A percentile compares a stretch with the other conserved stretches of the same genome.
Conservation (phyloP, 1,140 invertebrate species). For the Vanessa tameamea region DNA sequence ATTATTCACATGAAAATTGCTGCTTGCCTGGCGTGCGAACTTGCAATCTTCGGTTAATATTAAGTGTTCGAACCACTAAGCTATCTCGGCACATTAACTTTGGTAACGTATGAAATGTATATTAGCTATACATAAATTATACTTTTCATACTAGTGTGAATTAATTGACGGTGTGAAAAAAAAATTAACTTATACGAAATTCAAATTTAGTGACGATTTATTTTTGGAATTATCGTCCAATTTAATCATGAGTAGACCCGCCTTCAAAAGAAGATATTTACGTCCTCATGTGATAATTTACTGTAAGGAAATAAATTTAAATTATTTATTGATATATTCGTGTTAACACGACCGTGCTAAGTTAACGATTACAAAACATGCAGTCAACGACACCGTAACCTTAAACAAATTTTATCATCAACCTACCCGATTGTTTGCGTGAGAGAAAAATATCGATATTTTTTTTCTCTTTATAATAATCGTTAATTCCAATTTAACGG, state of each 20-base stretch:
- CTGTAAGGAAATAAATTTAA: constrained; percentile 16
- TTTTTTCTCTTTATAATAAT: not conserved
- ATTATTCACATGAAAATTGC: too few relatives aligned
- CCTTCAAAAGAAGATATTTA: not conserved
- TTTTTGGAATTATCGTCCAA: not conserved
- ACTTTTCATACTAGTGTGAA: too few relatives aligned
- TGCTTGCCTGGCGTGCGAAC: too few relatives aligned
- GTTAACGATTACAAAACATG: constrained; percentile 23
- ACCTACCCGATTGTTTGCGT: constrained; percentile 1
- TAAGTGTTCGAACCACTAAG: too few relatives aligned
- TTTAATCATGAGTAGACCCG: not conserved
- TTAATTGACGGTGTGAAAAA: not conserved
- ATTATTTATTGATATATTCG: not conserved
- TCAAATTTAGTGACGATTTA: not conserved
- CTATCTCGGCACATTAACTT: too few relatives aligned
- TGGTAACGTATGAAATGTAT: too few relatives aligned
- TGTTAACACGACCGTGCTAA: constrained; percentile 8
- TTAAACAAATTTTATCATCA: constrained; percentile 24
- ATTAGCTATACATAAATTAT: too few relatives aligned
- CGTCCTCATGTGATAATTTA: constrained; percentile 1
- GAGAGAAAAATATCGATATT: constrained; percentile 6
- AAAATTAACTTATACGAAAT: not conserved
- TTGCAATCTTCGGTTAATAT: too few relatives aligned
- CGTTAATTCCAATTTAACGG: not conserved
- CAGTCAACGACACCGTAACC: constrained; percentile 28